phyloP scores from a whole-genome alignment of 1,140 invertebrate genomes.

The Drosophila azteca region DNA sequence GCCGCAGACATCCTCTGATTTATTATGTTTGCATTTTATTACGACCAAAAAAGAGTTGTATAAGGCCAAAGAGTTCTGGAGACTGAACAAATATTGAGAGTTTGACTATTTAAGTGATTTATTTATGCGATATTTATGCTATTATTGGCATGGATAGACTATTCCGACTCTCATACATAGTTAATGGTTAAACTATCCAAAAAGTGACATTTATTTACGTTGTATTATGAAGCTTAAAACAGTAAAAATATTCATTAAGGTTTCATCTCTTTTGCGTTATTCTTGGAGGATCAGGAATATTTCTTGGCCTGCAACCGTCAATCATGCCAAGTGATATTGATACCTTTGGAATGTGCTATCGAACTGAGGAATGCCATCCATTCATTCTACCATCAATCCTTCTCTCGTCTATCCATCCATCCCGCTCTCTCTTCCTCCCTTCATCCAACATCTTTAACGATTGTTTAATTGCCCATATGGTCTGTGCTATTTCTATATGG shows the following conservation, averaged over 20 bases:
- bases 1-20: constrained; percentile 58
- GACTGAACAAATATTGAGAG: constrained; percentile 11
- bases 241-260: no score
- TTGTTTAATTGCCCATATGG: constrained; percentile 71
- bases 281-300: no score
- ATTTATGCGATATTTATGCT: no score
- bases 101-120: no score
- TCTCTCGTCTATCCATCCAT: background rate
- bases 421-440: no score
- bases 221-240: no score
- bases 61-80: constrained; percentile 49
- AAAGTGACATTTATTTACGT: no score
- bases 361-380: constrained; percentile 20
- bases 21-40: constrained; percentile 75
- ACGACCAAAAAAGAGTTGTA: constrained; percentile 42
- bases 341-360: constrained; percentile 30
- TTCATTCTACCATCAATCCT: background rate
- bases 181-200: no score
- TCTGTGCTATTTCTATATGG: constrained; percentile 33
- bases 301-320: no score
- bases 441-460: constrained; percentile 42
- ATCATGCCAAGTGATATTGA: constrained; percentile 10
- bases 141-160: no score
- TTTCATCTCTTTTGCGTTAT: no score
- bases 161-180: no score